These are phyloP conservation scores for Lordiphosa collinella DNA, from an alignment of 1,140 invertebrate genomes.

Conservation along the genomic window DNA sequence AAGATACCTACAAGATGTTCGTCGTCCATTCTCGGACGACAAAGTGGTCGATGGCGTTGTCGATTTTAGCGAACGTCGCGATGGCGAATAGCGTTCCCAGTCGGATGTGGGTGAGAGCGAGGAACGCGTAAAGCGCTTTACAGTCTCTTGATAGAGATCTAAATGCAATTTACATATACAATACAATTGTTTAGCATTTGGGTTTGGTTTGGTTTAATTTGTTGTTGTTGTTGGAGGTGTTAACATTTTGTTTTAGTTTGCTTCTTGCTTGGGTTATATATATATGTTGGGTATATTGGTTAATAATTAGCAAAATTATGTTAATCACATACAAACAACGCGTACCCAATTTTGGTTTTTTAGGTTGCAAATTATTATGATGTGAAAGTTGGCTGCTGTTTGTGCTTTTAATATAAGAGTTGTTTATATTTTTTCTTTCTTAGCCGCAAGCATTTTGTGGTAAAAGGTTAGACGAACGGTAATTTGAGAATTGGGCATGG, in stretches of 20 bases:
- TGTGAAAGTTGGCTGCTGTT: constrained; percentile 60
- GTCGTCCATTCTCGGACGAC: constrained; percentile 51
- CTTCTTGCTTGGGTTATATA: constrained; percentile 26
- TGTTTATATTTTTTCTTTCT: constrained; percentile 36
- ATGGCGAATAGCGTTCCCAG: constrained; percentile 72
- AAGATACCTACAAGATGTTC: constrained; percentile 70
- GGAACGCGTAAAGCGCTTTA: constrained; percentile 78
- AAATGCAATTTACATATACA: constrained; percentile 34
- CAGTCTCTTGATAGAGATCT: constrained; percentile 79
- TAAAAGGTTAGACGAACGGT: constrained; percentile 48
- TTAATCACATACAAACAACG: constrained; percentile 49
- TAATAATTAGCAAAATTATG: constrained; percentile 70
- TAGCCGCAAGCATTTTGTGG: constrained; percentile 61
- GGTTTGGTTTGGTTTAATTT: neutral
- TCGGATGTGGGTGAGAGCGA: constrained; percentile 77
- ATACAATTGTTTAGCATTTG: constrained; percentile 29
- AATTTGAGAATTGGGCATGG: constrained; percentile 21
- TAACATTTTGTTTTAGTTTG: constrained; percentile 33
- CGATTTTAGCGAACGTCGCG: constrained; percentile 65
- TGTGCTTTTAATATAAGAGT: constrained; percentile 9
- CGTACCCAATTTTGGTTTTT: constrained; percentile 16
- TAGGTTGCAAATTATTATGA: constrained; percentile 23
- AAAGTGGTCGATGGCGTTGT: constrained; percentile 36
- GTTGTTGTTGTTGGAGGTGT: constrained; percentile 38
- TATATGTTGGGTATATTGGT: constrained; percentile 41